Percentiles rank a stretch among this genome's conserved stretches.
These are phyloP conservation scores for Apodemia duryi DNA, from an alignment of 2,888 invertebrate species.

Conservation along the genomic window DNA sequence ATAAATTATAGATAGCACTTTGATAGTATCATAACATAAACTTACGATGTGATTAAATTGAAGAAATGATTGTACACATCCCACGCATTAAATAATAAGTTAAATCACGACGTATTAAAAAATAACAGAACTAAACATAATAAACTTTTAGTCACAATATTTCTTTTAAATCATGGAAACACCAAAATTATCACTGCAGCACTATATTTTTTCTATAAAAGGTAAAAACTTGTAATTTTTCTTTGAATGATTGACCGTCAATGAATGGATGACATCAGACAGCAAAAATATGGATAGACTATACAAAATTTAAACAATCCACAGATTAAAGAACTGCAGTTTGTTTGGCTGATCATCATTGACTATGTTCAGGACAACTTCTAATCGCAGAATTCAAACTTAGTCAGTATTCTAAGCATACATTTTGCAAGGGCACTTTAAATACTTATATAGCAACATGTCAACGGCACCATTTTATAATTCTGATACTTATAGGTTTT, in stretches of 20 bases:
- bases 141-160: background rate
- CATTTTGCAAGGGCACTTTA: too few relatives aligned
- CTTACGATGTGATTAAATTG: conserved; percentile 23
- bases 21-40: conserved; percentile 13
- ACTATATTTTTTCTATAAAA: conserved; percentile 23
- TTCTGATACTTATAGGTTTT: too few relatives aligned
- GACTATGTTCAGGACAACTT: background rate
- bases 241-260: conserved; percentile 32
- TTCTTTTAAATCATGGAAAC: background rate
- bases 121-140: background rate
- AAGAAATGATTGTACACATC: conserved; percentile 50
- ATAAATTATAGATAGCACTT: conserved; percentile 8
- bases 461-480: too few relatives aligned
- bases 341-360: too few relatives aligned
- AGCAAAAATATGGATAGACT: conserved; percentile 13
- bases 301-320: conserved; percentile 14
- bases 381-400: background rate
- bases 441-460: too few relatives aligned
- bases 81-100: conserved; percentile 62
- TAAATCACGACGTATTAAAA: conserved; percentile 19
- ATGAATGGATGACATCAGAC: conserved; percentile 39
- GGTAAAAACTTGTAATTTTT: conserved; percentile 30
- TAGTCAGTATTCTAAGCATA: too few relatives aligned
- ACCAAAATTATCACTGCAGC: conserved; percentile 15
- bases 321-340: conserved; percentile 23